Evolutionary conservation across 2,888 invertebrate species (phyloP).

Genomic region (Arrhopalites spinosus): DNA sequence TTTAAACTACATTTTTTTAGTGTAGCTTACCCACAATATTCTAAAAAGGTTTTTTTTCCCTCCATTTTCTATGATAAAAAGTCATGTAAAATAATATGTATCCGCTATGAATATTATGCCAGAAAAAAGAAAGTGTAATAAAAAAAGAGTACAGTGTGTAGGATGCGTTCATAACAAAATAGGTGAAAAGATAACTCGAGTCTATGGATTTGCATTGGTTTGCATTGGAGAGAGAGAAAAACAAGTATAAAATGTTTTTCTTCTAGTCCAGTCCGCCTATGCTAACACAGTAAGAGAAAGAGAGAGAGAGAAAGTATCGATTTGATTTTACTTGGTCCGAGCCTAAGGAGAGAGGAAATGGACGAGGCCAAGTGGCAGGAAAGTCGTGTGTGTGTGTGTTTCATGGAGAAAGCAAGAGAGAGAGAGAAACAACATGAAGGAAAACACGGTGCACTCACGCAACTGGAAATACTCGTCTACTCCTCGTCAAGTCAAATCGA

Average conservation of each 20-base stretch:
- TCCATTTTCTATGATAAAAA: no score
- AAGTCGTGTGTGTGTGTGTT: background rate
- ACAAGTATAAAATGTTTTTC: background rate
- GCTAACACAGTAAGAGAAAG: background rate
- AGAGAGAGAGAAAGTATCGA: constrained; percentile 13
- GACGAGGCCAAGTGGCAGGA: constrained; percentile 26
- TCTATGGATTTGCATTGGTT: no score
- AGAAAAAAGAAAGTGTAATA: no score
- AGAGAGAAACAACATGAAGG: background rate
- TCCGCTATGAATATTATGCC: no score
- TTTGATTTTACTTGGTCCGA: constrained; percentile 9
- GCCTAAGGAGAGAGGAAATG: background rate
- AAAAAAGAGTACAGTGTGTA: no score
- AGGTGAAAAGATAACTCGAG: no score
- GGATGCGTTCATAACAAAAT: no score
- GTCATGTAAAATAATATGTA: no score
- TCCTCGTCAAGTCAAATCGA: constrained; percentile 13
- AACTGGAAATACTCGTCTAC: constrained; percentile 16
- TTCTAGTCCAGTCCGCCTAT: background rate
- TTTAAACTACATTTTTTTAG: no score
- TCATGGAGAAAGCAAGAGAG: background rate
- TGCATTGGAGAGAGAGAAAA: no score
- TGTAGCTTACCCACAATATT: no score
- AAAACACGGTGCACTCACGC: constrained; percentile 32
- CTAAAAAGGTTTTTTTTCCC: no score